phyloP scores from a whole-genome alignment of 2,797 vertebrate species.

The Chromobotia macracanthus region DNA sequence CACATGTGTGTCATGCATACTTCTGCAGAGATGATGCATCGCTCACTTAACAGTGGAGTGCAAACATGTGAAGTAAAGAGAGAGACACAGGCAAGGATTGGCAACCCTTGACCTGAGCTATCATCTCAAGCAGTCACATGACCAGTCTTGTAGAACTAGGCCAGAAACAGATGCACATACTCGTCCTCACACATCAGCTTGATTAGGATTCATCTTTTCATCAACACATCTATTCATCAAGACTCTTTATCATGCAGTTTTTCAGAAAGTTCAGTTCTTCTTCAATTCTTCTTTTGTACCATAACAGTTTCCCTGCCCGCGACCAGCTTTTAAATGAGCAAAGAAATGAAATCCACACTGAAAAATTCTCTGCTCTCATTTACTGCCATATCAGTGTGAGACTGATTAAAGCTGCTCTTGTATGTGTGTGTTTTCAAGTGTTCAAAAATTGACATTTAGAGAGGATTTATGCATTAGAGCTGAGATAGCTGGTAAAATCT shows the following conservation, averaged over 20 bases:
- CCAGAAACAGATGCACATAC: constrained; percentile 34
- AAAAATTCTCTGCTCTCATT: constrained; percentile 70
- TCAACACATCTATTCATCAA: no score
- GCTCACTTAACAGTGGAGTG: constrained; percentile 55
- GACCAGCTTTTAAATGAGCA: constrained; percentile 62
- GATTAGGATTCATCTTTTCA: constrained; percentile 61
- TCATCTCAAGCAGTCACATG: constrained; percentile 42
- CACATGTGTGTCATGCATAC: constrained; percentile 59
- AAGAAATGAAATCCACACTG: constrained; percentile 61
- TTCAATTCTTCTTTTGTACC: constrained; percentile 41
- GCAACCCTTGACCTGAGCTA: constrained; percentile 49
- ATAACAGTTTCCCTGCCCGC: constrained; percentile 64
- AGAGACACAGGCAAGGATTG: constrained; percentile 35
- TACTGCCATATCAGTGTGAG: constrained; percentile 64
- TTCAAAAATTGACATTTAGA: constrained; percentile 50
- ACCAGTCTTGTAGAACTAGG: constrained; percentile 38
- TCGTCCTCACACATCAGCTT: constrained; percentile 33
- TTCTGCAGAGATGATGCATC: constrained; percentile 61
- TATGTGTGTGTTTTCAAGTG: constrained; percentile 53
- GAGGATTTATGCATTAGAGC: constrained; percentile 35
- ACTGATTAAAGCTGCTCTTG: constrained; percentile 57
- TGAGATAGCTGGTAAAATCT: constrained; percentile 20
- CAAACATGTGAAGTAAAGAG: constrained; percentile 53
- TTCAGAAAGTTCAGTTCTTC: constrained; percentile 52
- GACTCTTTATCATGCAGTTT: constrained; percentile 53